Evolutionary conservation across 2,888 invertebrate species (phyloP).

Genomic region (Sinhomidia bicolor): DNA sequence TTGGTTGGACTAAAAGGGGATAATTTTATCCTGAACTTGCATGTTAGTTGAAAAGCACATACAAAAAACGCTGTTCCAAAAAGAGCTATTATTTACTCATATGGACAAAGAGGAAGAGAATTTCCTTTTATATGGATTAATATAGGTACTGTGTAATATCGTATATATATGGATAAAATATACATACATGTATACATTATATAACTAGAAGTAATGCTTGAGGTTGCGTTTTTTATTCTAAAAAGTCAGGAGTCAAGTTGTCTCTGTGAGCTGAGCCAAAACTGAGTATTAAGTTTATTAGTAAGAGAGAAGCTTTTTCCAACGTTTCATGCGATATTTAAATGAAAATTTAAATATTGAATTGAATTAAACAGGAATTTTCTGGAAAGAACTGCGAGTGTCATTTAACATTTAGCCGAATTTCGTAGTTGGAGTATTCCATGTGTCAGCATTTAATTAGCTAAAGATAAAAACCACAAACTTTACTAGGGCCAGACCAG

Average conservation of each 20-base stretch:
- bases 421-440: neutral
- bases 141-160: no score
- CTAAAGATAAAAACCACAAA: constrained; percentile 20
- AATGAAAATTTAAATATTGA: constrained; percentile 36
- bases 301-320: neutral
- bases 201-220: neutral
- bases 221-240: neutral
- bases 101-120: neutral
- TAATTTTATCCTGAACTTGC: constrained; percentile 7
- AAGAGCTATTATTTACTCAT: neutral
- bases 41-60: neutral
- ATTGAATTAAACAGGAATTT: constrained; percentile 24
- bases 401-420: neutral
- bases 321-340: neutral
- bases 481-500: neutral
- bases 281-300: constrained; percentile 26
- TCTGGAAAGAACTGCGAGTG: neutral
- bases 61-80: neutral
- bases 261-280: constrained; percentile 19
- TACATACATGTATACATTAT: neutral
- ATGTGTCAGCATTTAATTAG: constrained; percentile 19
- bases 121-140: neutral
- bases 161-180: no score
- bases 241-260: constrained; percentile 27
- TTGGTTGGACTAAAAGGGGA: neutral